A percentile compares a stretch with the other conserved stretches of the same genome.
Conservation (phyloP, 2,797 vertebrate species). For the Poecile montanus region DNA sequence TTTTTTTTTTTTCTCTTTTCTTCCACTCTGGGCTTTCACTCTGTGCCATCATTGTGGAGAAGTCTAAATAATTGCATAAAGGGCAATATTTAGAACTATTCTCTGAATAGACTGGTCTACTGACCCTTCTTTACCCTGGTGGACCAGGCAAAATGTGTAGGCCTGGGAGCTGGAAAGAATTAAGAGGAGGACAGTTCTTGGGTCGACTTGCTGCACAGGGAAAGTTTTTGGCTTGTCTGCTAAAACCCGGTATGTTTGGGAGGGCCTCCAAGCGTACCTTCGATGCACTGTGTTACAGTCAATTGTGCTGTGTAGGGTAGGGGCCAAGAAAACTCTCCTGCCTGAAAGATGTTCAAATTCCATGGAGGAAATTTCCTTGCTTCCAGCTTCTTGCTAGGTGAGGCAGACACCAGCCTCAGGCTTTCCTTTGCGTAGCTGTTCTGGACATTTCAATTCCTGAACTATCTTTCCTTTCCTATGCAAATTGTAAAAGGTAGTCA, state of each 20-base stretch:
- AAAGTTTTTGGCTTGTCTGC: not conserved
- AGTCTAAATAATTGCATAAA: not conserved
- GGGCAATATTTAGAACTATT: not conserved
- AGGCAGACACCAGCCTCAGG: not conserved
- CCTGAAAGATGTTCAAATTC: not conserved
- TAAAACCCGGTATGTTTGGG: not conserved
- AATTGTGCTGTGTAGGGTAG: not conserved
- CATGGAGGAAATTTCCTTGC: not conserved
- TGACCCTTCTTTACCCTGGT: not conserved
- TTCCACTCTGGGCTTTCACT: not conserved
- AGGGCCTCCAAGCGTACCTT: not conserved
- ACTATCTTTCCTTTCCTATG: not conserved
- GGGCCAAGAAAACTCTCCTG: not conserved
- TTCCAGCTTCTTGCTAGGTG: not conserved
- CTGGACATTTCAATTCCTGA: not conserved
- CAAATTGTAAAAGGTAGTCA: not conserved
- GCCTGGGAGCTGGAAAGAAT: not conserved
- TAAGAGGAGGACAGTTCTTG: not conserved
- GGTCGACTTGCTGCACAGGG: not conserved
- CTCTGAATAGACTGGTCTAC: not conserved
- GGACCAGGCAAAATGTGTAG: not conserved
- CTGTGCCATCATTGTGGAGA: not conserved
- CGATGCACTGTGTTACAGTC: not conserved
- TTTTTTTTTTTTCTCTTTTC: not conserved
- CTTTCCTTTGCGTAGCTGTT: not conserved